Base-by-base conservation (phyloP, 2,797 vertebrate genomes). In the Rhinichthys osculus region DNA sequence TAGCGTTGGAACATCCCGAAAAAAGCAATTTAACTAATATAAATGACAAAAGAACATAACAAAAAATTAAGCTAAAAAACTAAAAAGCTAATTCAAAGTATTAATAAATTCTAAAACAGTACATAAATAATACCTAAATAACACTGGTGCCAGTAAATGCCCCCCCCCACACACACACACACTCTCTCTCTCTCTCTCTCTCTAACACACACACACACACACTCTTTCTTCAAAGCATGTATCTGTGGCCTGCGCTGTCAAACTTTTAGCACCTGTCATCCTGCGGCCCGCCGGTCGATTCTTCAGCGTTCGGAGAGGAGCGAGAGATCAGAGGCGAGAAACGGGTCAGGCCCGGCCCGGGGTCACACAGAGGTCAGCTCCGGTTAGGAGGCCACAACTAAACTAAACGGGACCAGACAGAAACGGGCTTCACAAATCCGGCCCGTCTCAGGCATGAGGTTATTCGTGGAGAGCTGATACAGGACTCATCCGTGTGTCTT, bases 251-350 rank as follows among this genome's bases (percentile, higher is more conserved):
- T 90, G 78, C 72, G 87, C 93, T 91, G 92, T 94, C 94, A 94
- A 95, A 96, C 95, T 95, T 95, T 96, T 95, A 96, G 94, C 95
- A 95, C 95, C 94, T 96, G 91, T 91, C 92, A 89, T 91, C 92
- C 91, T 85, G 84, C 30, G 84, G 91, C 92, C 92, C 91, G 91
- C 40, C 91, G 91, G 93, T 94, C 93, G 79, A 87, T 84, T 66
- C 73, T 86, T 23, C 35, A 73, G 50, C 79, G 78, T 83, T 83
- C 79, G 44, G 86, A 33, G 88, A 89, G 89, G 85, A 92, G 90
- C 92, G 90, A 92, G 90, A 67, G 82, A 88, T 71, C 85, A 77
- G 80, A 66, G 87, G 82, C 72, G 87, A 94, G 93, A 94, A 95
- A 89, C 94, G 93, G 94, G 94, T 95, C 93, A 94, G 66, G 90